phyloP scores from a whole-genome alignment of 2,888 invertebrate species.

The Yponomeuta plumbellus region DNA sequence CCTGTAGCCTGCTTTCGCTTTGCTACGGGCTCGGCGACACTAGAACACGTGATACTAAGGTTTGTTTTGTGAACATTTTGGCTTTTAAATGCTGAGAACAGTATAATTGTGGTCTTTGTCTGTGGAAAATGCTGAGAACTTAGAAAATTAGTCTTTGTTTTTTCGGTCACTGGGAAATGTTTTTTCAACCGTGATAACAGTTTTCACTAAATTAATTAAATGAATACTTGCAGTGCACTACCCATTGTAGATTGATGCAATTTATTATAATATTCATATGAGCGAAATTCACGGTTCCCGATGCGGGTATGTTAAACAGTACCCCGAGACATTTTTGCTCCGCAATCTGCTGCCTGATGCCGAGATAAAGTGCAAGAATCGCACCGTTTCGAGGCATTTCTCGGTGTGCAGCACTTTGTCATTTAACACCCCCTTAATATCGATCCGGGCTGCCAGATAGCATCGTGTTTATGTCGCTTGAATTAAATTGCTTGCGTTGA shows the following conservation, averaged over 20 bases:
- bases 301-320: conserved; percentile 45
- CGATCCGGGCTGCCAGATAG: conserved; percentile 67
- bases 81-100: too few species aligned
- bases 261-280: too few species aligned
- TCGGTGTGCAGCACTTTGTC: conserved; percentile 65
- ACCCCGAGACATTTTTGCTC: conserved; percentile 49
- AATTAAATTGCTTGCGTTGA: conserved; percentile 69
- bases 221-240: neutral
- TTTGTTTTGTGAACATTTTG: neutral
- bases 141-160: neutral
- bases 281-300: conserved; percentile 43
- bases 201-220: neutral
- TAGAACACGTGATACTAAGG: neutral
- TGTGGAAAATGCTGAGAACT: too few species aligned
- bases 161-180: neutral
- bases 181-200: neutral
- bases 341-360: conserved; percentile 52
- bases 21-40: neutral
- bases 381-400: conserved; percentile 38
- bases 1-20: neutral
- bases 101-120: too few species aligned
- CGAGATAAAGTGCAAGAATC: conserved; percentile 46
- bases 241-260: too few species aligned
- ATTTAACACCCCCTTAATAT: conserved; percentile 70
- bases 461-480: conserved; percentile 68